Percentiles rank a stretch among this genome's conserved stretches.
Conservation (phyloP, 2,113 vertebrate species). For the Psilopsiagon aurifrons region DNA sequence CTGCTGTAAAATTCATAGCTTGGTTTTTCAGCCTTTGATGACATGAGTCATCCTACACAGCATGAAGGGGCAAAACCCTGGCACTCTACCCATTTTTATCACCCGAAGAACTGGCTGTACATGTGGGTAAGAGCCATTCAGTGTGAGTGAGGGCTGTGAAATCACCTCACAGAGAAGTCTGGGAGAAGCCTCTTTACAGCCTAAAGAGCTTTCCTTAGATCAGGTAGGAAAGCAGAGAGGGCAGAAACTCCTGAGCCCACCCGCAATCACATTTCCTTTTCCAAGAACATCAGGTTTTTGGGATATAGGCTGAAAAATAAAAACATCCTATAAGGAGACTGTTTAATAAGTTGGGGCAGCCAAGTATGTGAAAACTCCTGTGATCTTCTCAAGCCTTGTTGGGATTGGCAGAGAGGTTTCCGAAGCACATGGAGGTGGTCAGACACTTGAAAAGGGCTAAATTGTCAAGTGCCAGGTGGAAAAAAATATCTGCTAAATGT, state of each 20-base stretch:
- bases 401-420: slow-evolving; percentile 63
- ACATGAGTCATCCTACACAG: not conserved
- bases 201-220: slow-evolving; percentile 12
- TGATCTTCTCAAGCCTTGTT: slow-evolving; percentile 67
- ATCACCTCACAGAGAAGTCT: not conserved
- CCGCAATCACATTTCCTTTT: slow-evolving; percentile 60
- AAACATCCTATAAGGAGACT: slow-evolving; percentile 75
- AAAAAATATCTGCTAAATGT: slow-evolving; percentile 41
- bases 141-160: not conserved
- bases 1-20: not conserved
- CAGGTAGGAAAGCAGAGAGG: slow-evolving; percentile 24
- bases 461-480: slow-evolving; percentile 27
- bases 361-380: slow-evolving; percentile 66
- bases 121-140: not conserved
- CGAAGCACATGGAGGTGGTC: slow-evolving; percentile 55
- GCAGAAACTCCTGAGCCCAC: slow-evolving; percentile 55
- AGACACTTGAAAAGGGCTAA: slow-evolving; percentile 52
- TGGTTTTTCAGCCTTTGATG: not conserved
- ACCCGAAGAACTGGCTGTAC: not conserved
- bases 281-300: slow-evolving; percentile 74
- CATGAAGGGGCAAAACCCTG: not conserved
- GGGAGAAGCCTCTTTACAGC: not conserved
- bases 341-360: slow-evolving; percentile 59
- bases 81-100: not conserved
- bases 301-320: slow-evolving; percentile 72